Base-by-base conservation (phyloP, 2,888 invertebrate genomes). In the Eupithecia inturbata region DNA sequence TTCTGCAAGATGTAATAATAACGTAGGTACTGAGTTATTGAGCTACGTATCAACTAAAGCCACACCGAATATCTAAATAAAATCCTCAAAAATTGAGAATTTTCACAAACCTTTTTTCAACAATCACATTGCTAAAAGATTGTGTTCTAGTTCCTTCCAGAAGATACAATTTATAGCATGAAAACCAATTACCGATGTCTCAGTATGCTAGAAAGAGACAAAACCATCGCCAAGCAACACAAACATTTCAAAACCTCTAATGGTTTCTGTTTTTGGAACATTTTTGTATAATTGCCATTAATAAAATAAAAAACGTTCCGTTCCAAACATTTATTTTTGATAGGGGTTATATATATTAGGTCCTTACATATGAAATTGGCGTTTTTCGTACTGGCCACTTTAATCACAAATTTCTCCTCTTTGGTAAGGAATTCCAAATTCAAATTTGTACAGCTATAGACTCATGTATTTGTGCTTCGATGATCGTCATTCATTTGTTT, bases 81-180 rank as follows among this genome's bases (percentile, higher is more conserved):
- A 83, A 86, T 53, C 39, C 82, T 83, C 77, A 84, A 89, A 90
- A 91, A 90, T 88, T 84, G 83, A 79, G 80, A 88, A 87, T 87
- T 87, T 82, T 83, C 83, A 80, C 84, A 85, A 86, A 87, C 86
- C 86, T 89, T 89, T 73, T 69, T 76, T 68, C 87, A 87, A 89
- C 90, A 89, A 90, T 92, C 92, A 92, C 93, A 93, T 93, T 92
- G 91, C 91, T 92, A 93, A 91, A 91, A 89, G 87, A 80, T 79
- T 80, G 84, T 86, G 83, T 82, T 84, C 76, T 84, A 81, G 76
- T 64, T 45, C 68, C 71, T 16, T 64, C 82, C 79, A 81, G 39
- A 53, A 63, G 3, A 73, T 69, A 70, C 76, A 26, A 28, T 28
- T 73, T 22, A 5, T 57, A 74, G 75, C 74, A 73, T 75, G 36